Evolutionary conservation across 1,140 invertebrate species (phyloP).

Genomic region (Fragariocoptes setiger): DNA sequence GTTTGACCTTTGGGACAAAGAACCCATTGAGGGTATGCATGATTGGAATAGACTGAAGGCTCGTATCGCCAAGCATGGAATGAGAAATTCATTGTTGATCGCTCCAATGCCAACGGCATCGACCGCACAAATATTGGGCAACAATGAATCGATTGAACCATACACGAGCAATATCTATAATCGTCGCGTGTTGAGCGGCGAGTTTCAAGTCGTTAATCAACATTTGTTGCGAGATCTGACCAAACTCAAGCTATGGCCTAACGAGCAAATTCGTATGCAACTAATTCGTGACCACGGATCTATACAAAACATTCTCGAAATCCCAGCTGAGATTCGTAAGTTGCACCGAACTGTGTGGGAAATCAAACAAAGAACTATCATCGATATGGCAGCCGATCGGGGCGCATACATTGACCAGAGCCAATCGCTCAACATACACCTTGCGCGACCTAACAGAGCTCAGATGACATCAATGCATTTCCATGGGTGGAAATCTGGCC

Average conservation of each 20-base stretch:
- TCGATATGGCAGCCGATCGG: constrained; percentile 90
- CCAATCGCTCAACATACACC: constrained; percentile 84
- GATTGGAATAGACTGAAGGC: constrained; percentile 54
- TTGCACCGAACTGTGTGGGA: constrained; percentile 98
- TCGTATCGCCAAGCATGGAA: constrained; percentile 57
- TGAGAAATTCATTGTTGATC: constrained; percentile 70
- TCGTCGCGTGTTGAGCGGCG: constrained; percentile 63
- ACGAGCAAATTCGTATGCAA: constrained; percentile 79
- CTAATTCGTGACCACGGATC: constrained; percentile 73
- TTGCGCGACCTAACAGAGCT: constrained; percentile 66
- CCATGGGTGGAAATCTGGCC: constrained; percentile 64
- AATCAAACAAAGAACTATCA: constrained; percentile 64
- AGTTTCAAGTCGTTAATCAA: constrained; percentile 72
- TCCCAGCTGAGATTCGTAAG: constrained; percentile 57
- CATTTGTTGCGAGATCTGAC: constrained; percentile 77
- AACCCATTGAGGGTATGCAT: constrained; percentile 28
- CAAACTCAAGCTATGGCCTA: constrained; percentile 60
- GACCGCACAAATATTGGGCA: constrained; percentile 92
- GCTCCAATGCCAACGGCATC: constrained; percentile 98
- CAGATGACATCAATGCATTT: constrained; percentile 95
- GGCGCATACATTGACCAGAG: constrained; percentile 96
- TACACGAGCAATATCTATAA: constrained; percentile 93
- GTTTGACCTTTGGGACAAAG: constrained; percentile 86
- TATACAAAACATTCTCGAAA: constrained; percentile 55
- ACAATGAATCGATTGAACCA: constrained; percentile 92